These are phyloP conservation scores for Caenorhabditis remanei DNA, from an alignment of 1,140 invertebrate genomes.

Conservation along the genomic window DNA sequence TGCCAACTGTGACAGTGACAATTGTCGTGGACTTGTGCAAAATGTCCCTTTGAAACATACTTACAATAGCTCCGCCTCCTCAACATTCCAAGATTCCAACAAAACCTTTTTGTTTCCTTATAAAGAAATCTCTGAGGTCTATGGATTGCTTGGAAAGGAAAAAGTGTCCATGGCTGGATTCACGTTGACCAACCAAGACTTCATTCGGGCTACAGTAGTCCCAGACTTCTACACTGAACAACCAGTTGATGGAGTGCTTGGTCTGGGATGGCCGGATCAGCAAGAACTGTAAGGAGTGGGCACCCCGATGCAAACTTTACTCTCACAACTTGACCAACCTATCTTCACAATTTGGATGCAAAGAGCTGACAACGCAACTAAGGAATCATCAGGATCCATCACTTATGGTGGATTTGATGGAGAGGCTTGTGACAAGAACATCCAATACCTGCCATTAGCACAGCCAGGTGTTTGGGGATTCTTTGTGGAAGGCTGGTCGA, in stretches of 20 bases:
- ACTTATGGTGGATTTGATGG: slow-evolving; percentile 66
- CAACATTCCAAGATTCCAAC: background rate
- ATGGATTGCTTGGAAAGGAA: background rate
- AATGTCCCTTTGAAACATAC: background rate
- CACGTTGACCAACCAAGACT: background rate
- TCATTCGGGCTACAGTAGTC: slow-evolving; percentile 60
- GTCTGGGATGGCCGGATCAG: slow-evolving; percentile 65
- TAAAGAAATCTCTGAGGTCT: background rate
- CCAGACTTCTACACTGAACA: slow-evolving; percentile 50
- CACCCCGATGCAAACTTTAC: slow-evolving; percentile 14
- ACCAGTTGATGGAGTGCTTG: slow-evolving; percentile 65
- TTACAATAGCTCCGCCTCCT: background rate
- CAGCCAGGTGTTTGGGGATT: slow-evolving; percentile 65
- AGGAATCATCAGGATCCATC: slow-evolving; percentile 58
- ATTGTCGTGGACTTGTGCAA: background rate
- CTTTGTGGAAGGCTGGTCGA: slow-evolving; percentile 50
- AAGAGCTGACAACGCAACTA: background rate
- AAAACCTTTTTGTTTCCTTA: background rate
- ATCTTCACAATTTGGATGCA: slow-evolving; percentile 31
- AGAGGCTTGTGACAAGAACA: slow-evolving; percentile 55
- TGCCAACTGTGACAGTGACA: background rate
- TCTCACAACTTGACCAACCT: slow-evolving; percentile 48
- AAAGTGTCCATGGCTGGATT: background rate
- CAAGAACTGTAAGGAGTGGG: slow-evolving; percentile 20
- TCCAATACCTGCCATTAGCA: slow-evolving; percentile 62